Base-by-base conservation (phyloP, 2,797 vertebrate genomes). In the Philypnodon macrostomus region DNA sequence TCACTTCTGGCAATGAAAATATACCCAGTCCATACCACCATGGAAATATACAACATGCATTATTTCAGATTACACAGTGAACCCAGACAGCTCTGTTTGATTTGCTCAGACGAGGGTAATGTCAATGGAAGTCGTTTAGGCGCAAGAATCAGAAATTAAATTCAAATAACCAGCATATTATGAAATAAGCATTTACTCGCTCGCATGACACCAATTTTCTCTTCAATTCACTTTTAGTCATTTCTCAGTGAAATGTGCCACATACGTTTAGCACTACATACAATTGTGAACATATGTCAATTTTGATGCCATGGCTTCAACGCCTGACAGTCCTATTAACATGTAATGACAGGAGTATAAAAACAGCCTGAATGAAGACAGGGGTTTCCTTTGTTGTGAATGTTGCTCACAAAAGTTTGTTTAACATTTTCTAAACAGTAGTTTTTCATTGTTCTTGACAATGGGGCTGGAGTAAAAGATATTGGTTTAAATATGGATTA, bases 401-500 rank as follows among this genome's bases (percentile, higher is more conserved):
- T 3, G 33, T 30, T 13, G 29, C 57, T 15, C 42, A 49, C 19
- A 10, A 15, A 18, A 30, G 15, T 26, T 42, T 48, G 15, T 44
- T 53, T 30, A 32, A 34, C 46, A 26, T 42, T 29, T 19, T 49
- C 17, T 30, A 33, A 44, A 30, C 41, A 41, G 4, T 41, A 2
- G 19, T 6, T 18, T 37, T 42, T 39, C 16, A 34, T 38, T 32
- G 21, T 27, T 47, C 24, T 47, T 35, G 26, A 29, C 29, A 54
- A 34, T 36, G 16, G 7, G 5, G 11, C 9, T 40, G 42, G 31
- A 31, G 36, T 16, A 16, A 60, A 39, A 53, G 19, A 16, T 10
- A 13, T 64, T 51, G 42, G 53, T 73, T 47, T 59, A 57, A 58
- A 53, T 45, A 40, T 39, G 29, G 47, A 67, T 67, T 49, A 61